Evolutionary conservation across 1,140 invertebrate species (phyloP), one percentile per base, ranked within the genome.

Genomic region (Bombus haemorrhoidalis): DNA sequence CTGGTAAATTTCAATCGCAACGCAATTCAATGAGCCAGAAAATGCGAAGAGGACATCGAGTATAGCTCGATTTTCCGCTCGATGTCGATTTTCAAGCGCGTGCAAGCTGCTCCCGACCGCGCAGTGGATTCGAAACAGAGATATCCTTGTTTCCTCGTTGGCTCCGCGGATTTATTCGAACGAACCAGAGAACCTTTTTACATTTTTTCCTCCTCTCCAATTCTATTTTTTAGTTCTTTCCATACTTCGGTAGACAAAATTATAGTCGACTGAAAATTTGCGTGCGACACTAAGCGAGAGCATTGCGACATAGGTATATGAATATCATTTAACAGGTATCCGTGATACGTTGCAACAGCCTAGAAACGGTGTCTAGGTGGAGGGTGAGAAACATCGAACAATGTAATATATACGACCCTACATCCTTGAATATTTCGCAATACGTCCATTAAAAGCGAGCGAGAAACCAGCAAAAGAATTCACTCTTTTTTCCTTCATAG

Each of bases 381-480:
- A 93, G 94, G 93, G 93, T 94, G 93, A 95, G 94, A 94, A 94
- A 94, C 93, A 76, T 68, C 66, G 72, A 68, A 64, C 84, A 81
- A 83, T 83, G 72, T 53, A 37, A 81, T 9, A 43, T 57, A 73
- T 79, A 80, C 77, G 85, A 62, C 47, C n/a, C 66, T 34, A 83
- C 25, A 88, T 83, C 73, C 83, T 66, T 41, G 64, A 78, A 86
- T 69, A 86, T 85, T 76, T 57, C 62, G 78, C 79, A 82, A 73
- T n/a, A 39, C 28, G n/a, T 1, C 43, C 72, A 41, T 80, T 66
- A 75, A 69, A 82, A 74, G 43, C 74, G 53, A 59, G 8, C 66
- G 10, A 59, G 13, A 32, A 66, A 43, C 5, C 18, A 12, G n/a
- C 64, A 37, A 41, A 73, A 41, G 76, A 73, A 80, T 62, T 80